Evolutionary conservation across 2,888 invertebrate genomes (phyloP), one percentile per base, ranked within the genome.

Genomic region (Pyrochroa serraticornis): DNA sequence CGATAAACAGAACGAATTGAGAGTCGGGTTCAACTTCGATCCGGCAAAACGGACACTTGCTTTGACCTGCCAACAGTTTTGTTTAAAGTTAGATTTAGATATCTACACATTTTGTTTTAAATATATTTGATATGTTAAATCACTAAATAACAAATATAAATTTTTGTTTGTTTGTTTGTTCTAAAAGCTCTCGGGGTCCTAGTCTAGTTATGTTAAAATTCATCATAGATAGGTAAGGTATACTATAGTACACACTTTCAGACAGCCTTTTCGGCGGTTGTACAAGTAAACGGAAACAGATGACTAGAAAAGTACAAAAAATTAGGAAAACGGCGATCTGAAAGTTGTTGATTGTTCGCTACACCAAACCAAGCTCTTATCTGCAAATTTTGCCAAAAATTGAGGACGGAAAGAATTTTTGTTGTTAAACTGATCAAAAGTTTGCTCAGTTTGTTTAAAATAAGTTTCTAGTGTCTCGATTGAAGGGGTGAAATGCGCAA

Each of bases 131-230:
- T 48, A 48, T 48, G 48, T 48, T 48, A 48, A 38, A 48, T 48
- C 7, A 38, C 32, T 22, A 48, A 31, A 48, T 48, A 48, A 48
- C 48, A 48, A 48, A 38, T 48, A 38, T 12, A 10, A 3, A 12
- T 10, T 13, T 39, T 58, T 47, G 35, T 35, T 12, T 39, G 12
- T 32, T 39, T 39, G 22, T 50, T 46, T 45, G 13, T 13, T 52
- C 52, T 43, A 58, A 51, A 57, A 57, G 57, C 57, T 57, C 50
- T 57, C 34, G 49, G 39, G 38, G 32, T 44, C 37, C 51, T 41
- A 51, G 42, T 14, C 22, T 22, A 22, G 22, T 22, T 22, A 22
- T 22, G 22, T 42, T 42, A 12, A 3, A 10, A 33, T 32, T 22
- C 22, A 3, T 22, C 22, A 22, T 22, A 22, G 22, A 5, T 22